Conservation (phyloP, 2,888 invertebrate genomes). For the Lordiphosa fenestrarum region DNA sequence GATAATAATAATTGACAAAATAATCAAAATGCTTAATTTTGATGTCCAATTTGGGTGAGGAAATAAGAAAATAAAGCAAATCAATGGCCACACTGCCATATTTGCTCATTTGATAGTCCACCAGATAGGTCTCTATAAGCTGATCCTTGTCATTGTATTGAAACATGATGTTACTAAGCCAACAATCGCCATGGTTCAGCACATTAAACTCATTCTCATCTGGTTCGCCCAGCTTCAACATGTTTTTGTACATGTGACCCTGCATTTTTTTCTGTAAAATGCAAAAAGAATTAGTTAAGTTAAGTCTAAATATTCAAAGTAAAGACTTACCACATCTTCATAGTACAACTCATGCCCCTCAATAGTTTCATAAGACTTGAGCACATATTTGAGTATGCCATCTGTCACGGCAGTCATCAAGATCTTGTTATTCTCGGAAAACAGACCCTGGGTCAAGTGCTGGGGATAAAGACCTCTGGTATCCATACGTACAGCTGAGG, state of each 20-base stretch:
- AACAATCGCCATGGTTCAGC: constrained; percentile 74
- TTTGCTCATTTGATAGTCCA: constrained; percentile 65
- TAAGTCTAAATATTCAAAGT: no score
- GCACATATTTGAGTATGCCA: constrained; percentile 14
- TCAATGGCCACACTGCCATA: constrained; percentile 63
- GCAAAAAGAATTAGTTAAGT: no score
- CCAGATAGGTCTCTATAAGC: constrained; percentile 53
- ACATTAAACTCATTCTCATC: constrained; percentile 65
- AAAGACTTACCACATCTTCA: constrained; percentile 34
- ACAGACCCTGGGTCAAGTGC: constrained; percentile 12
- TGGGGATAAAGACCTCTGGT: constrained; percentile 50
- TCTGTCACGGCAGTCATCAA: constrained; percentile 25
- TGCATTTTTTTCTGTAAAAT: constrained; percentile 7
- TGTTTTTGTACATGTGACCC: constrained; percentile 3
- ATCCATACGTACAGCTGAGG: constrained; percentile 62
- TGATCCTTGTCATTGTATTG: constrained; percentile 54
- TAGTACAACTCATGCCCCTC: constrained; percentile 51
- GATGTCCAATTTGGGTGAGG: constrained; percentile 63
- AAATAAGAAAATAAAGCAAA: constrained; percentile 66
- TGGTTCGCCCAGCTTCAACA: constrained; percentile 7
- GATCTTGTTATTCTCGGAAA: constrained; percentile 25
- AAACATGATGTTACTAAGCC: constrained; percentile 77
- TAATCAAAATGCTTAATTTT: constrained; percentile 69
- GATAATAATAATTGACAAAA: constrained; percentile 70
- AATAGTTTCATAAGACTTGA: constrained; percentile 38